Conservation (phyloP, 2,888 invertebrate genomes). For the Furcula furcula region DNA sequence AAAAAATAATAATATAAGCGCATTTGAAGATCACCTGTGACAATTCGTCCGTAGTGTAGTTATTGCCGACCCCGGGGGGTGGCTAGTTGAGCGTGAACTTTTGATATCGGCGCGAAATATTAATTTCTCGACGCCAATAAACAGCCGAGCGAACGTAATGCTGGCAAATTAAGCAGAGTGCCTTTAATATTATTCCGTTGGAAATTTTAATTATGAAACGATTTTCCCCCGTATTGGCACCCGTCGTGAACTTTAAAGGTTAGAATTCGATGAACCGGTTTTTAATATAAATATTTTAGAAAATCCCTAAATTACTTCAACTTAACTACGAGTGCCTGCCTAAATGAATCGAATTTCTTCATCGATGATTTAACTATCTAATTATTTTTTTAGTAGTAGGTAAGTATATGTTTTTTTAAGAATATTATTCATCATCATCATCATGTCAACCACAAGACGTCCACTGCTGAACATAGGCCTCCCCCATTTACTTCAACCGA, state of each 20-base stretch:
- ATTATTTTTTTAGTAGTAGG: too few relatives aligned
- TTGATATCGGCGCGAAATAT: constrained; percentile 80
- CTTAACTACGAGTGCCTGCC: too few relatives aligned
- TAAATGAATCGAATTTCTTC: too few relatives aligned
- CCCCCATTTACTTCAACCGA: too few relatives aligned
- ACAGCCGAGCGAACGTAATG: constrained; percentile 70
- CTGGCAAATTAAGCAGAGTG: constrained; percentile 76
- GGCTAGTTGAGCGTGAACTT: constrained; percentile 79
- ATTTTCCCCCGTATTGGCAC: constrained; percentile 48
- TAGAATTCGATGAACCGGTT: constrained; percentile 31
- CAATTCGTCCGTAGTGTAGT: constrained; percentile 68
- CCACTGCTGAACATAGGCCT: too few relatives aligned
- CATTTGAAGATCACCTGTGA: constrained; percentile 71
- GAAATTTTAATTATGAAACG: constrained; percentile 67
- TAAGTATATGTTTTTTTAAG: too few relatives aligned
- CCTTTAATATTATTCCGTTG: constrained; percentile 70
- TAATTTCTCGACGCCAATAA: constrained; percentile 78
- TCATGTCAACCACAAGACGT: too few relatives aligned
- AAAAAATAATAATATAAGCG: constrained; percentile 76
- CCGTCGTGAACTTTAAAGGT: constrained; percentile 29
- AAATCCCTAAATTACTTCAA: background rate
- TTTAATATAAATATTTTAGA: constrained; percentile 24
- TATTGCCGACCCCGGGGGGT: constrained; percentile 66
- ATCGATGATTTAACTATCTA: too few relatives aligned
- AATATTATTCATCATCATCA: too few relatives aligned